Conservation (phyloP, 2,888 invertebrate genomes). For the Microctonus hyperodae region DNA sequence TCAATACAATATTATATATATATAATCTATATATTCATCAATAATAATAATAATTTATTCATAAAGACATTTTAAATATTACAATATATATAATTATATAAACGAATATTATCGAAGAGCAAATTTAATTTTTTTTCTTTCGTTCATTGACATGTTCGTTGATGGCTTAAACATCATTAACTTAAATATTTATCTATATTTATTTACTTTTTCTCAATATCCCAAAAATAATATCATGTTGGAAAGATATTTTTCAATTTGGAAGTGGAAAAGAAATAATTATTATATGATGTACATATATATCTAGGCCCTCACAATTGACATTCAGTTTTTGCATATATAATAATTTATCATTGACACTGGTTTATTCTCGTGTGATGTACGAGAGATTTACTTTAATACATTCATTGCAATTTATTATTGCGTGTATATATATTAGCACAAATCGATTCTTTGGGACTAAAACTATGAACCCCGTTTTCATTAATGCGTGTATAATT, state of each 20-base stretch:
- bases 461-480: not conserved
- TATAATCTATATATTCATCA: slow-evolving; percentile 5
- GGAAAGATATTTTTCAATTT: not conserved
- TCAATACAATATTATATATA: not conserved
- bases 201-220: not conserved
- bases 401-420: not conserved
- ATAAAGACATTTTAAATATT: slow-evolving; percentile 48
- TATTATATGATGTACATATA: not conserved
- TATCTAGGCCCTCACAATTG: not conserved
- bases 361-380: not conserved
- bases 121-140: not conserved
- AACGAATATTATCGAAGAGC: not conserved
- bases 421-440: not conserved
- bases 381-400: not conserved
- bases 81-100: slow-evolving; percentile 33
- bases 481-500: not conserved
- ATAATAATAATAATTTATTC: slow-evolving; percentile 53
- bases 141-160: not conserved
- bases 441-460: not conserved
- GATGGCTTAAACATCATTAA: not conserved
- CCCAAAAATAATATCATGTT: not conserved
- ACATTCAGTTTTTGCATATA: too few species aligned
- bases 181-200: not conserved
- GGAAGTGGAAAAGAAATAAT: not conserved
- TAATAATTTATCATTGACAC: not conserved